Conservation (phyloP, 2,797 vertebrate species). For the Podarcis lilfordi region DNA sequence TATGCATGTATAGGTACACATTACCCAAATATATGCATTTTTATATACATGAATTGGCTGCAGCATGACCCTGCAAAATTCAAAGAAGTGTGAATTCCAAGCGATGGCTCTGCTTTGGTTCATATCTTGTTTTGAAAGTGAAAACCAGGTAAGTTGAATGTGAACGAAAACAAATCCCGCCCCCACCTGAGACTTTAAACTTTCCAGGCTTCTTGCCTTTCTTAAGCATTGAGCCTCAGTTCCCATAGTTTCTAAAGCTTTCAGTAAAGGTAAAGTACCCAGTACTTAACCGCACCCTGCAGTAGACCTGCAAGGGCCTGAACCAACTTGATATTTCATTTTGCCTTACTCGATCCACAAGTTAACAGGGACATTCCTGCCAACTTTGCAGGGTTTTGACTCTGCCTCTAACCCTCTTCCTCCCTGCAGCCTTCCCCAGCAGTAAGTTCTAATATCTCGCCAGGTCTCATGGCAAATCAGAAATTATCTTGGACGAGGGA, state of each 20-base stretch:
- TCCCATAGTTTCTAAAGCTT: not conserved
- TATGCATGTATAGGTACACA: no score
- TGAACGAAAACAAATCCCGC: no score
- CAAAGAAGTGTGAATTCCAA: no score
- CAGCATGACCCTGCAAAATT: no score
- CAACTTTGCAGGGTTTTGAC: not conserved
- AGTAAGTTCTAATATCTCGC: not conserved
- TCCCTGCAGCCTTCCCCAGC: not conserved
- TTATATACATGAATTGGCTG: no score
- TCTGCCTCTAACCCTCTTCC: not conserved
- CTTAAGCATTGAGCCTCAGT: not conserved
- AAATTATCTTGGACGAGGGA: slow-evolving; percentile 50
- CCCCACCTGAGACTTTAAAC: not conserved
- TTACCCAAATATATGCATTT: no score
- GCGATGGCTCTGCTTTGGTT: no score
- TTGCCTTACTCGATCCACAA: not conserved
- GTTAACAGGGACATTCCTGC: not conserved
- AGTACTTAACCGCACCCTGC: not conserved
- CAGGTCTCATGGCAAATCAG: not conserved
- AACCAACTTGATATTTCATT: fast-evolving
- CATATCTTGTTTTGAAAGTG: no score
- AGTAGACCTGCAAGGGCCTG: fast-evolving
- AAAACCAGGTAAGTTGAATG: no score
- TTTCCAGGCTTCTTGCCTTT: not conserved
- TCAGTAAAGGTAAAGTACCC: not conserved